Percentiles rank a stretch among this genome's conserved stretches.
These are phyloP conservation scores for Drosophila picticornis DNA, from an alignment of 2,888 invertebrate genomes.

Conservation along the genomic window DNA sequence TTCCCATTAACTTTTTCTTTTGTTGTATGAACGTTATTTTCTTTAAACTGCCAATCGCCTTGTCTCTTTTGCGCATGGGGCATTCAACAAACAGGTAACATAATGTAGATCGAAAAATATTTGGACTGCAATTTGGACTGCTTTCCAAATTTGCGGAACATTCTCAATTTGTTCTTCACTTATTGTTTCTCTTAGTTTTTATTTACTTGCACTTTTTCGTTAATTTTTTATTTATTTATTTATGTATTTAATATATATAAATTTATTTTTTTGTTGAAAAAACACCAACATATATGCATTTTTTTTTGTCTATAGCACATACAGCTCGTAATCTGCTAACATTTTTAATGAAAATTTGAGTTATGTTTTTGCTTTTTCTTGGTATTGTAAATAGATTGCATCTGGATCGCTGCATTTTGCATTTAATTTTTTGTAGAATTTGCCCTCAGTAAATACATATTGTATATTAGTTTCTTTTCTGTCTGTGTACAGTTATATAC, in stretches of 20 bases:
- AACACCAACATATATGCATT: slow-evolving; percentile 9
- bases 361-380: slow-evolving; percentile 10
- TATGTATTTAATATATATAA: too few relatives aligned
- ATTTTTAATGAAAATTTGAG: slow-evolving; percentile 14
- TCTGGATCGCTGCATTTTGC: slow-evolving; percentile 56
- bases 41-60: slow-evolving; percentile 29
- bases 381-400: slow-evolving; percentile 73
- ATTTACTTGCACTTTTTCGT: slow-evolving; percentile 11
- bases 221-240: background rate
- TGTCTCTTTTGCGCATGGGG: slow-evolving; percentile 25
- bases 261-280: background rate
- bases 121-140: slow-evolving; percentile 48
- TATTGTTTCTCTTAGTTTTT: slow-evolving; percentile 13
- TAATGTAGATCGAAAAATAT: slow-evolving; percentile 73
- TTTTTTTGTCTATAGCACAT: background rate
- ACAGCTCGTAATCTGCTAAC: slow-evolving; percentile 8
- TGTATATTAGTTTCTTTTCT: slow-evolving; percentile 19
- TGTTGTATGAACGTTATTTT: slow-evolving; percentile 40
- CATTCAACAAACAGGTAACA: slow-evolving; percentile 72
- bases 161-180: slow-evolving; percentile 13
- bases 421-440: slow-evolving; percentile 46
- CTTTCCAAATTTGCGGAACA: slow-evolving; percentile 1
- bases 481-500: slow-evolving; percentile 3
- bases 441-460: slow-evolving; percentile 61
- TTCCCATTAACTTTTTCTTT: slow-evolving; percentile 31